Percentiles rank a stretch among this genome's conserved stretches.
These are phyloP conservation scores for Lytechinus variegatus DNA, from an alignment of 35 echinoderm and acorn worm genomes.

Conservation along the genomic window DNA sequence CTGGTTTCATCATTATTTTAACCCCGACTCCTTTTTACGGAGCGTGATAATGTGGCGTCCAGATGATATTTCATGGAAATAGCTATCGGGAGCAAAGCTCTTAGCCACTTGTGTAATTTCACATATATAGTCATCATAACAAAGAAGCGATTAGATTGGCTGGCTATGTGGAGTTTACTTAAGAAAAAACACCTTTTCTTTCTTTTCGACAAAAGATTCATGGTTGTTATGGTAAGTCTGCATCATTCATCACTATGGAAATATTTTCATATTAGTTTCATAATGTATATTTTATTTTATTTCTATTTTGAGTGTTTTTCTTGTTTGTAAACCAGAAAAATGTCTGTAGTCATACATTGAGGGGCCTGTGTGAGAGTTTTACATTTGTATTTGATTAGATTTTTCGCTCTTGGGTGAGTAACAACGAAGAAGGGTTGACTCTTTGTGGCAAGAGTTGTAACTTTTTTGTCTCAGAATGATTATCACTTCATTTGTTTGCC, in stretches of 20 bases:
- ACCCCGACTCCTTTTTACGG: background rate
- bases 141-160: background rate
- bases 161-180: background rate
- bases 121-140: background rate
- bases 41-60: background rate
- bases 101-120: background rate
- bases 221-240: background rate
- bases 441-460: no score
- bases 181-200: background rate
- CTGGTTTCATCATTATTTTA: background rate
- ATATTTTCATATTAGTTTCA: no score
- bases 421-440: no score
- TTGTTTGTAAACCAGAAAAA: no score
- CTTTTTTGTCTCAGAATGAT: no score
- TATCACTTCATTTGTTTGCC: no score
- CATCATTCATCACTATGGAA: no score
- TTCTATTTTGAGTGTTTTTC: no score
- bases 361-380: background rate
- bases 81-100: background rate
- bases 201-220: background rate
- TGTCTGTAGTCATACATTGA: no score
- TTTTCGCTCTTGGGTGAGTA: background rate
- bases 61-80: background rate
- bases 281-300: background rate
- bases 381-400: background rate